Evolutionary conservation across 2,797 vertebrate genomes (phyloP), one percentile per base, ranked within the genome.

Genomic region (Limosa lapponica): DNA sequence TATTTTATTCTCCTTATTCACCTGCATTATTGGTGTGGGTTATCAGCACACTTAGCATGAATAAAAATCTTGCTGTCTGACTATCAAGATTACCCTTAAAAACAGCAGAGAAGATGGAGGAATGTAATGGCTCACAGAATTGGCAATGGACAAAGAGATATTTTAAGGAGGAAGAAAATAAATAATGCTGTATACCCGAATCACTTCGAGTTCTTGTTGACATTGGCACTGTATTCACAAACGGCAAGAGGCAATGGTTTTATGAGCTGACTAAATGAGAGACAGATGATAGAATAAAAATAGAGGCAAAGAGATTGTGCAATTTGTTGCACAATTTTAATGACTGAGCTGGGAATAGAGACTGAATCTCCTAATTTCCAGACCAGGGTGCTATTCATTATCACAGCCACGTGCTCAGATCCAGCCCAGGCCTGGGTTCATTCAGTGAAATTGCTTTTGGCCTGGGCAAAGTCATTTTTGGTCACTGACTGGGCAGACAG

Each of bases 251-350:
- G 82, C 82, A 75, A 5, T 13, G 3, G n/a, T 51, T 95, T 93
- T 90, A 72, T 91, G 70, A 95, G 77, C 80, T 89, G 61, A 67
- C 82, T 93, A 95, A 95, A 89, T 84, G 66, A 90, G 77, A 93
- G 36, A 82, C 93, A 97, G 86, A 97, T 95, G 80, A 86, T 67
- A 88, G 65, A 88, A 75, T 83, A 90, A 91, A 95, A 93, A 94
- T 87, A 88, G 89, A 87, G 54, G 66, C 77, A 84, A 79, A 66
- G 77, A 59, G 32, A 79, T 84, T 83, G 82, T 75, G 80, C 70
- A 91, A 55, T 82, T 81, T 82, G 64, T 95, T 95, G 82, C 91
- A 77, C 91, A 95, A 89, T 90, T 91, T 82, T 86, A 64, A 73
- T 73, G 62, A 52, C 66, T 70, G 66, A 95, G 22, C 51, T 87